Evolutionary conservation across 2,888 invertebrate genomes (phyloP).

Genomic region (Morpho achilles): DNA sequence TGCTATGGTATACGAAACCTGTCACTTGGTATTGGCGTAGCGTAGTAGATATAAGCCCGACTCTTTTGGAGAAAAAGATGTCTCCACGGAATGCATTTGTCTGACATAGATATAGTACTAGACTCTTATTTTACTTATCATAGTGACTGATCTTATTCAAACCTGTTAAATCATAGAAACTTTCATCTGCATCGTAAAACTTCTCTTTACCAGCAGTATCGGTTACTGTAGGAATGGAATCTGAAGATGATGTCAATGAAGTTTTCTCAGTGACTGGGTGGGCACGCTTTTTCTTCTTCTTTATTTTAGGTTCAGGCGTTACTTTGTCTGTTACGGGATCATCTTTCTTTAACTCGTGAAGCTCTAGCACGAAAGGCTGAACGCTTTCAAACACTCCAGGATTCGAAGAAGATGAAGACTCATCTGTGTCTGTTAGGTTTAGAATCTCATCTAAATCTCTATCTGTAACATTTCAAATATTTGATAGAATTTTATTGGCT

Average conservation of each 20-base stretch:
- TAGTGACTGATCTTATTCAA: too few relatives aligned
- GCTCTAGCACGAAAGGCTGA: slow-evolving; percentile 42
- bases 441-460: slow-evolving; percentile 34
- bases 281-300: slow-evolving; percentile 41
- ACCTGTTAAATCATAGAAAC: slow-evolving; percentile 51
- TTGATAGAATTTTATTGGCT: too few relatives aligned
- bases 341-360: slow-evolving; percentile 48
- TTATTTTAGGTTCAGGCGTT: slow-evolving; percentile 28
- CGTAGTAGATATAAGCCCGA: too few relatives aligned
- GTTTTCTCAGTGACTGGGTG: slow-evolving; percentile 27
- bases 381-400: slow-evolving; percentile 32
- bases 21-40: too few relatives aligned
- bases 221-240: slow-evolving; percentile 27
- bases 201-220: slow-evolving; percentile 42
- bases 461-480: slow-evolving; percentile 27
- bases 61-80: too few relatives aligned
- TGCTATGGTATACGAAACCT: too few relatives aligned
- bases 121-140: too few relatives aligned
- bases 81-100: too few relatives aligned
- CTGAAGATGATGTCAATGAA: slow-evolving; percentile 37
- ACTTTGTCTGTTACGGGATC: slow-evolving; percentile 27
- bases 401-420: slow-evolving; percentile 35
- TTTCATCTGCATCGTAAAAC: slow-evolving; percentile 59
- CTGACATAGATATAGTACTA: too few relatives aligned
- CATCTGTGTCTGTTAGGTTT: slow-evolving; percentile 37